Evolutionary conservation across 1,140 invertebrate species (phyloP), one percentile per base, ranked within the genome.

Genomic region (Globodera rostochiensis): DNA sequence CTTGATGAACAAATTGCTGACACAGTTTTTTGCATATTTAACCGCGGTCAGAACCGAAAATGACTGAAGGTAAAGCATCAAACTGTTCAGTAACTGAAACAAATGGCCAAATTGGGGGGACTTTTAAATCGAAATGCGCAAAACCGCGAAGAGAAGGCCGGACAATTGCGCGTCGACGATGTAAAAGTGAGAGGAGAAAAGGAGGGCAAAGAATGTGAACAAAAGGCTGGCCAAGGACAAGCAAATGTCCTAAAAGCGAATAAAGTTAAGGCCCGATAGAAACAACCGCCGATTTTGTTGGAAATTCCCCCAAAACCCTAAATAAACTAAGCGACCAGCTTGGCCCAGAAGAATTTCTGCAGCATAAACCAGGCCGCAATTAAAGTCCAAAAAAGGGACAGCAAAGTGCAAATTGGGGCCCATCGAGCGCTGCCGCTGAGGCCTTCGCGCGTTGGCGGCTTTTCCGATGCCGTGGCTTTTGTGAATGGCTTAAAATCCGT

Each of bases 1-100:
- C 15, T 71, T 71, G 69, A 71, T 71, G 69, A 71, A 71, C 69
- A 71, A 47, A 47, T 71, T 71, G 69, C 69, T 71, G 36, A 71
- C 69, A 47, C 69, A 71, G n/a, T 71, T 71, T 47, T 71, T 71
- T 47, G 69, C 69, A 21, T 71, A 47, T 47, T 47, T 36, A 11
- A 47, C 69, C 25, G 69, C 46, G 4, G 19, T 9, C 69, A 71
- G 36, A 47, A 71, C 13, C 5, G 69, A 71, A 19, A 45, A 45
- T 1, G 46, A 47, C 69, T 71, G 69, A 36, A 71, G 69, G 9
- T 45, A 36, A 47, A 71, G 46, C 69, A 71, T 71, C 8, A 71
- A 1, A 15, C n/a, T 47, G 25, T 71, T 71, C 25, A 71, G 69
- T 0, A 71, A 47, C 69, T 71, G 69, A 36, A 71, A 19, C 60